Evolutionary conservation across 2,888 invertebrate genomes (phyloP), one percentile per base, ranked within the genome.

Genomic region (Catocala fraxini): DNA sequence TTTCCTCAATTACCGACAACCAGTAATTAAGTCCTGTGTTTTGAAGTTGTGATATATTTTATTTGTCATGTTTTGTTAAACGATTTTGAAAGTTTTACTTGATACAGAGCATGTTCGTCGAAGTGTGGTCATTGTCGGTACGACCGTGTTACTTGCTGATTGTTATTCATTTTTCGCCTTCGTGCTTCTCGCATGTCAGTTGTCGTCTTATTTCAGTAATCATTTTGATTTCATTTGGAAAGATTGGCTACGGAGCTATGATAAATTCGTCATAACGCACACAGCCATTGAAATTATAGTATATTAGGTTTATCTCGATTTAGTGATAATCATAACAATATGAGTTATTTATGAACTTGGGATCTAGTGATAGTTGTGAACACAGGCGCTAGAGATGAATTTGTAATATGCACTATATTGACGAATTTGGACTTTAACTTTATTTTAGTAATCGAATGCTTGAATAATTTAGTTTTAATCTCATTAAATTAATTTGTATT

Each of bases 341-440:
- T 55, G 35, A 56, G 56, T 64, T 68, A 59, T 64, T 48, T 56
- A 63, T 54, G 60, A 59, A 72, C 62, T 70, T 64, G 61, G 59
- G 49, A 68, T 63, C 68, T 73, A 73, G 72, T 73, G 72, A 73
- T 73, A 70, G 70, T 58, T 70, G n/a, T 47, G 63, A 73, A 73
- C 62, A 68, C 62, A 68, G 68, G 49, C 73, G 64, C 65, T 58
- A 63, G 54, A 63, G 63, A 52, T 63, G 35, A 39, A 61, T 56
- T 15, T 56, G 45, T 66, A 58, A 64, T 64, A 73, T 64, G 72
- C 68, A 73, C 67, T 70, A 70, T 12, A 48, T 48, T 48, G 33
- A 48, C 4, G 11, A 33, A n/a, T 43, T 43, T 43, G 43, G 10
- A 43, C 10, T 25, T 33, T 48, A 7, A 43, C 25, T 7, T 46